Percentiles rank a stretch among this genome's conserved stretches.
phyloP scores from a whole-genome alignment of 2,888 invertebrate genomes.

The Cheilosia vulpina region DNA sequence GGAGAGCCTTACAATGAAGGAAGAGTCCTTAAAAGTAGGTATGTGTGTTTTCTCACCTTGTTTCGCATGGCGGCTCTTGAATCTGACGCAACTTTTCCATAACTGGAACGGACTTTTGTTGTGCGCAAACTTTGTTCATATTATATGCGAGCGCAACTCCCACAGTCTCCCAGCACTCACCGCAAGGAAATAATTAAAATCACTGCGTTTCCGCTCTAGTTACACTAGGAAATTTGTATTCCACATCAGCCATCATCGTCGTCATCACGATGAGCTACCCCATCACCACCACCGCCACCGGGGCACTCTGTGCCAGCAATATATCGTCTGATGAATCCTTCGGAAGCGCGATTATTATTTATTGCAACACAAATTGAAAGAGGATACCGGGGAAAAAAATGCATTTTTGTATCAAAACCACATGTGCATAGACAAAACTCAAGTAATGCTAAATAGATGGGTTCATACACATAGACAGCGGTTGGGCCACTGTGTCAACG shows the following conservation, averaged over 20 bases:
- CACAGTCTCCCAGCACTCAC: conserved; percentile 40
- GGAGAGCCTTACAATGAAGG: background rate
- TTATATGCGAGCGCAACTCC: background rate
- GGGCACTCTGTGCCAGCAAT: background rate
- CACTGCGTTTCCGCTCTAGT: conserved; percentile 69
- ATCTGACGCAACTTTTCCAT: conserved; percentile 28
- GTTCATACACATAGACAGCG: background rate
- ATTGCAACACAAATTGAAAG: conserved; percentile 51
- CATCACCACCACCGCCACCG: too few relatives aligned
- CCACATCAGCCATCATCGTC: conserved; percentile 37
- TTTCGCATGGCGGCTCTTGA: background rate
- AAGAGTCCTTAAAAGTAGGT: background rate
- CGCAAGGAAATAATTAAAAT: conserved; percentile 72
- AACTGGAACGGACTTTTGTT: conserved; percentile 28
- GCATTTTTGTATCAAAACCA: background rate
- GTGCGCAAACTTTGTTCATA: background rate
- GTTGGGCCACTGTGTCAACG: conserved; percentile 41
- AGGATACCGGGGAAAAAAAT: conserved; percentile 2
- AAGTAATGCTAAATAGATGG: conserved; percentile 28
- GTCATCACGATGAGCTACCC: background rate
- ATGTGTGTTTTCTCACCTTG: conserved; percentile 21
- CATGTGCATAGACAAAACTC: conserved; percentile 10
- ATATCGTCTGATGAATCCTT: conserved; percentile 15
- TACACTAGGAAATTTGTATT: conserved; percentile 53
- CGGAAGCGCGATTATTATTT: conserved; percentile 48